Evolutionary conservation across 2,888 invertebrate species (phyloP).

Genomic region (Archips crataeganus): DNA sequence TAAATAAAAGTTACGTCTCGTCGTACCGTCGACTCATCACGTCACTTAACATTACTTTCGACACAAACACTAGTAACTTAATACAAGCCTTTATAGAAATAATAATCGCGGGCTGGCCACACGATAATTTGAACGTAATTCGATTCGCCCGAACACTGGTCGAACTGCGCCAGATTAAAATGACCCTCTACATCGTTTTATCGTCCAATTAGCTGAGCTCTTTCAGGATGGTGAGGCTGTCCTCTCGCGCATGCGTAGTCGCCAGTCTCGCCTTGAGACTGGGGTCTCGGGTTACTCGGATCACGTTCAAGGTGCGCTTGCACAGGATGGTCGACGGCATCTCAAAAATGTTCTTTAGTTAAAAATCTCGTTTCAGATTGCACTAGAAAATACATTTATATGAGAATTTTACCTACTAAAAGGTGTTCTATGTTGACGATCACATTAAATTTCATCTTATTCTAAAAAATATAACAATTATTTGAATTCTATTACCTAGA

Average conservation of each 20-base stretch:
- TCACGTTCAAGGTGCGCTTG: slow-evolving; percentile 82
- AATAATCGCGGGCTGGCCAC: slow-evolving; percentile 81
- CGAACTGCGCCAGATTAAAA: slow-evolving; percentile 68
- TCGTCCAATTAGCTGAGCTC: slow-evolving; percentile 60
- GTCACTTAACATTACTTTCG: slow-evolving; percentile 21
- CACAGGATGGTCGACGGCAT: slow-evolving; percentile 66
- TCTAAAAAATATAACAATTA: not conserved
- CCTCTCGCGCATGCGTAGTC: slow-evolving; percentile 67
- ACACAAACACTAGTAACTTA: slow-evolving; percentile 70
- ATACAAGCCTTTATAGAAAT: slow-evolving; percentile 72
- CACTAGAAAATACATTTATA: not conserved
- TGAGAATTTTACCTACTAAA: not conserved
- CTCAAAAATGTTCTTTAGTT: slow-evolving; percentile 59
- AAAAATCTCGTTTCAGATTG: slow-evolving; percentile 27
- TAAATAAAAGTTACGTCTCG: not conserved
- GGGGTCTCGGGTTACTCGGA: slow-evolving; percentile 80
- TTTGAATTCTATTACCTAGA: not conserved
- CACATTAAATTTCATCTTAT: not conserved
- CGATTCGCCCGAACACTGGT: slow-evolving; percentile 78
- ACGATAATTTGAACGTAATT: slow-evolving; percentile 82
- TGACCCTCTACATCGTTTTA: slow-evolving; percentile 54
- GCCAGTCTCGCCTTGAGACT: slow-evolving; percentile 78
- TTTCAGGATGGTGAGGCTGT: slow-evolving; percentile 61
- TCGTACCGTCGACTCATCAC: slow-evolving; percentile 6
- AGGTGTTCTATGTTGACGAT: not conserved